Evolutionary conservation across 2,113 vertebrate species (phyloP).

Genomic region (Salminus brasiliensis): DNA sequence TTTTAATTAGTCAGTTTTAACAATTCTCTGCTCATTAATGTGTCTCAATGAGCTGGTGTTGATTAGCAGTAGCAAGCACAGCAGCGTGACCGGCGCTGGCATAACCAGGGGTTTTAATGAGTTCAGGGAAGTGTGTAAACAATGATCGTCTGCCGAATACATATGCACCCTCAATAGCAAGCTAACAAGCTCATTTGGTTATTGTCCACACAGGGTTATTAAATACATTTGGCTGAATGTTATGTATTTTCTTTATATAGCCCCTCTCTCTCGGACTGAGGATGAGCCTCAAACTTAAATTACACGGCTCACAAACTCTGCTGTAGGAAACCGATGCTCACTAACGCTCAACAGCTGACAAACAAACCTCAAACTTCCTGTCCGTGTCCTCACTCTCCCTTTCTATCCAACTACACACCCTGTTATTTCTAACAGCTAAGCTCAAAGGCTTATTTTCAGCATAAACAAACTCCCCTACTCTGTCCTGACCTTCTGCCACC

Average conservation of each 20-base stretch:
- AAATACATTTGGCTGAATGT: background rate
- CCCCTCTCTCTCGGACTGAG: no score
- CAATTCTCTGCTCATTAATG: conserved; percentile 8
- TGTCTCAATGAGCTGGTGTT: conserved; percentile 49
- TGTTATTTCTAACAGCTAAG: conserved; percentile 26
- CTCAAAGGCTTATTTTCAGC: background rate
- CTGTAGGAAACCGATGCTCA: background rate
- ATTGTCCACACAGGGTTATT: background rate
- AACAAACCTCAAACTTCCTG: conserved; percentile 3
- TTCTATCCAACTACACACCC: background rate
- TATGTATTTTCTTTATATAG: background rate
- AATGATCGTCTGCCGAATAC: background rate
- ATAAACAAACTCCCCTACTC: background rate
- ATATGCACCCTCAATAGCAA: background rate
- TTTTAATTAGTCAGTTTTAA: conserved; percentile 42
- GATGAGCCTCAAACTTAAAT: no score
- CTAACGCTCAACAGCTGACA: conserved; percentile 23
- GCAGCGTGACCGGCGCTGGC: conserved; percentile 12
- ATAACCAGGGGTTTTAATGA: conserved; percentile 17
- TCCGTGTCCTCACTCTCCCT: background rate
- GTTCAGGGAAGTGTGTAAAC: conserved; percentile 23
- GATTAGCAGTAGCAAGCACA: conserved; percentile 18
- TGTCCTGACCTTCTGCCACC: background rate
- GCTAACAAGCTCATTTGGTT: background rate
- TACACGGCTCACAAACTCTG: conserved; percentile 3